These are phyloP conservation scores for Matsumyia berberina DNA, from an alignment of 2,888 invertebrate species.

Conservation along the genomic window DNA sequence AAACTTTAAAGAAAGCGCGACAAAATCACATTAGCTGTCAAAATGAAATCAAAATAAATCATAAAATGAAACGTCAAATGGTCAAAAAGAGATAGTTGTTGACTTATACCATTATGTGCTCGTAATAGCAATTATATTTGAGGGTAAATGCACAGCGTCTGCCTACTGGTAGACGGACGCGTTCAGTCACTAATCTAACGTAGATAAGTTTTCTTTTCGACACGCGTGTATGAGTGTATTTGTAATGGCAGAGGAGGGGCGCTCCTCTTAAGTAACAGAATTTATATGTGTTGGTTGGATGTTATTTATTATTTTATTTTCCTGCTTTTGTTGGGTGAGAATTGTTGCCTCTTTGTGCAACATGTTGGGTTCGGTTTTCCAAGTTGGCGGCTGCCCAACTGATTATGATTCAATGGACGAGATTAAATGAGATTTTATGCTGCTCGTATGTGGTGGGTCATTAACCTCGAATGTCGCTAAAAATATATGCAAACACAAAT, in stretches of 20 bases:
- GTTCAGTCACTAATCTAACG: constrained; percentile 16
- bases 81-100: constrained; percentile 32
- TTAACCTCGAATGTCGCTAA: constrained; percentile 33
- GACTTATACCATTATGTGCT: constrained; percentile 20
- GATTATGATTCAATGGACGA: constrained; percentile 38
- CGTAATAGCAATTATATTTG: constrained; percentile 6
- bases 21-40: not conserved
- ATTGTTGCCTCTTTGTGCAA: constrained; percentile 24
- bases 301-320: not conserved
- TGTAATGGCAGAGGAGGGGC: not conserved
- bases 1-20: constrained; percentile 19
- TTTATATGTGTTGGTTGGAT: not conserved
- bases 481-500: constrained; percentile 21
- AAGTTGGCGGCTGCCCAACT: constrained; percentile 32
- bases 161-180: not conserved
- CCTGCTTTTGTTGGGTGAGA: not conserved
- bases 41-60: constrained; percentile 1
- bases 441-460: constrained; percentile 2
- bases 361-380: constrained; percentile 17
- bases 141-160: constrained; percentile 3
- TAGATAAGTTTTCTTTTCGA: constrained; percentile 19
- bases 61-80: constrained; percentile 7
- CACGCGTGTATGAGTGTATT: not conserved
- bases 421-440: constrained; percentile 31
- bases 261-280: not conserved